Conservation (phyloP, 2,113 vertebrate genomes). For the Sturnus vulgaris region DNA sequence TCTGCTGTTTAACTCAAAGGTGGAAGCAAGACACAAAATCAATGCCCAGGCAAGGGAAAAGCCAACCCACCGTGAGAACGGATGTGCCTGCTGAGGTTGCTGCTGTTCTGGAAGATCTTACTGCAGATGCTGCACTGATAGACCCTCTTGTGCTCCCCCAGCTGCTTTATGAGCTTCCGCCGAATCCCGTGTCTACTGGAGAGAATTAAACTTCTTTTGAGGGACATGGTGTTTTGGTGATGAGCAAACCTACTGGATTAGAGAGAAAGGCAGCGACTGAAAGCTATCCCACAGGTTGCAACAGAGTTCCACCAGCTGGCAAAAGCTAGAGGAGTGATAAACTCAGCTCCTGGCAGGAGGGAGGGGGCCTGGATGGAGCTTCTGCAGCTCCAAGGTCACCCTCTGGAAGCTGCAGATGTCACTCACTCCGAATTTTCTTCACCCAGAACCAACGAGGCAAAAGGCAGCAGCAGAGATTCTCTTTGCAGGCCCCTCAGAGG, state of each 20-base stretch:
- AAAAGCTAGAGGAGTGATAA: not conserved
- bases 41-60: not conserved
- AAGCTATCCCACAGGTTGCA: constrained; percentile 31
- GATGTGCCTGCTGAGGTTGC: constrained; percentile 96
- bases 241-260: constrained; percentile 71
- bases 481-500: not conserved
- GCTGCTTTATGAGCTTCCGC: constrained; percentile 76
- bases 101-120: constrained; percentile 98
- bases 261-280: constrained; percentile 37
- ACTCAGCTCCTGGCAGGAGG: not conserved
- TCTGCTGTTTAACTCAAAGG: not conserved
- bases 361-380: not conserved
- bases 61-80: constrained; percentile 88
- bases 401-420: not conserved
- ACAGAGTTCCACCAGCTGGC: not conserved
- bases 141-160: constrained; percentile 88
- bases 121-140: constrained; percentile 92
- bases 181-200: constrained; percentile 77
- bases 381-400: not conserved
- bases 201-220: constrained; percentile 76
- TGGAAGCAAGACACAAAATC: not conserved
- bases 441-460: not conserved
- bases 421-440: not conserved
- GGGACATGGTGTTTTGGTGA: constrained; percentile 67
- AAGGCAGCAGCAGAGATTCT: constrained; percentile 3